These are phyloP conservation scores for Lichenostomus cassidix DNA, from an alignment of 2,113 vertebrate species.

Conservation along the genomic window DNA sequence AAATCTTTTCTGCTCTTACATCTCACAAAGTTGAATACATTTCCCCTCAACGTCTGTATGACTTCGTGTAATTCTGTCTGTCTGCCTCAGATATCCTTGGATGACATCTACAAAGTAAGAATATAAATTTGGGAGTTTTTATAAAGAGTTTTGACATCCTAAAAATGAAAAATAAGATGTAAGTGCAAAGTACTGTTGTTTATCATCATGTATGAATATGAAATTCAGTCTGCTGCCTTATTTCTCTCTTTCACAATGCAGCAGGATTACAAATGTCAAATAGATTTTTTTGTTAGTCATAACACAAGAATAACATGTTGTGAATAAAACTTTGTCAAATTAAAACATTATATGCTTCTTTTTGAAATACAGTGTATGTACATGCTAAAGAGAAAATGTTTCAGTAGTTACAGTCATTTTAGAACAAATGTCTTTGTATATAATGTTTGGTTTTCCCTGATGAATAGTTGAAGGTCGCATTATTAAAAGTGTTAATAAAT, in stretches of 20 bases:
- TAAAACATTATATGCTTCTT: background rate
- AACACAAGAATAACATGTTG: background rate
- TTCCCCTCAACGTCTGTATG: background rate
- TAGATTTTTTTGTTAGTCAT: background rate
- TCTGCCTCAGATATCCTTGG: background rate
- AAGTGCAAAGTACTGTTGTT: background rate
- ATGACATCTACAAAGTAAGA: background rate
- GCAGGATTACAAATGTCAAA: background rate
- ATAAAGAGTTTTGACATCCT: background rate
- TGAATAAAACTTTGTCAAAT: background rate
- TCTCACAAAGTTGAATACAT: background rate
- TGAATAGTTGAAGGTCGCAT: constrained; percentile 42
- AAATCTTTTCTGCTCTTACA: background rate
- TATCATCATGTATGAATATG: background rate
- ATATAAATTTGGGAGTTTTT: background rate
- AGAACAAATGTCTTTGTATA: constrained; percentile 50
- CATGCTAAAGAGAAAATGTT: background rate
- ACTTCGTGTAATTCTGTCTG: background rate
- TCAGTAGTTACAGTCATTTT: constrained; percentile 30
- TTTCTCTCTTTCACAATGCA: background rate
- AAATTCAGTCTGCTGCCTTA: background rate
- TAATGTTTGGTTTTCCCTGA: background rate
- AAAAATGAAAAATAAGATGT: background rate
- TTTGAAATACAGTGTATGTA: background rate
- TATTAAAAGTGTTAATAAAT: constrained; percentile 60